A percentile compares a stretch with the other conserved stretches of the same genome.
Evolutionary conservation across 2,888 invertebrate species (phyloP).

Genomic region (Acronicta psi): DNA sequence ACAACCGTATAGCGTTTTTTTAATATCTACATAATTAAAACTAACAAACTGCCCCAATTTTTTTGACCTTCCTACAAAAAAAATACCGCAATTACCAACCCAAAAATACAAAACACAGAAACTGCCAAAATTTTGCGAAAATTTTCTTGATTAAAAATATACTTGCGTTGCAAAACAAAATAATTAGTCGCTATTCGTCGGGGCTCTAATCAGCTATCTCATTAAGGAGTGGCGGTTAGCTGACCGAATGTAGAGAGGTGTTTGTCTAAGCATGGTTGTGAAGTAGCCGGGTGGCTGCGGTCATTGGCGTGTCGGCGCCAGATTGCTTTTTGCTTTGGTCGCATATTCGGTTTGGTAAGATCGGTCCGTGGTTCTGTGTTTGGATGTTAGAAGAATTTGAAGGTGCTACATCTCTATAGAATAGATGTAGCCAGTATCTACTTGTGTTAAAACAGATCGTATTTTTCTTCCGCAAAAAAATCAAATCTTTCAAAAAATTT

Average conservation of each 20-base stretch:
- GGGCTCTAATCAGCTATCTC: constrained; percentile 64
- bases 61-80: constrained; percentile 9
- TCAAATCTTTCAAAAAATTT: too few relatives aligned
- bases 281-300: constrained; percentile 53
- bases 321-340: constrained; percentile 61
- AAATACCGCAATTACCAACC: constrained; percentile 22
- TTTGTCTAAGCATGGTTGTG: constrained; percentile 61
- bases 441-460: too few relatives aligned
- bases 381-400: constrained; percentile 26
- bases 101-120: constrained; percentile 11
- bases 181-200: constrained; percentile 45
- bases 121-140: constrained; percentile 24
- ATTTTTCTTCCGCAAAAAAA: too few relatives aligned
- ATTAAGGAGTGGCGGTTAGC: constrained; percentile 61
- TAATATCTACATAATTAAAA: constrained; percentile 27
- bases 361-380: constrained; percentile 28
- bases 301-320: constrained; percentile 43
- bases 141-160: constrained; percentile 34
- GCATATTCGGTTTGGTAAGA: constrained; percentile 57
- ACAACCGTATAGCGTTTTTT: neutral
- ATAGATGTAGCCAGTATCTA: too few relatives aligned
- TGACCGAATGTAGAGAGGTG: constrained; percentile 59
- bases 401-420: neutral
- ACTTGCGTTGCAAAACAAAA: constrained; percentile 45
- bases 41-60: constrained; percentile 25